These are phyloP conservation scores for Coleophora deauratella DNA, from an alignment of 2,888 invertebrate species.

Conservation along the genomic window DNA sequence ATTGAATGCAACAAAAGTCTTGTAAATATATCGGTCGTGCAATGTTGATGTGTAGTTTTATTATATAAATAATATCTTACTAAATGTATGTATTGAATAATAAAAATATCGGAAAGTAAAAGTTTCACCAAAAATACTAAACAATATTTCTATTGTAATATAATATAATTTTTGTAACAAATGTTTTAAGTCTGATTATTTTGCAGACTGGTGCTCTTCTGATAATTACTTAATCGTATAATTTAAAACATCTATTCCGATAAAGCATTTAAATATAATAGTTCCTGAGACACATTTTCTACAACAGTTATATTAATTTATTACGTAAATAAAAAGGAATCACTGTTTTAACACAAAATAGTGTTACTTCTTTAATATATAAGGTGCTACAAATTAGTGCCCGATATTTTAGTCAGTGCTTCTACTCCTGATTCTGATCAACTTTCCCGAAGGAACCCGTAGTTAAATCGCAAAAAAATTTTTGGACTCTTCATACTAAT, in stretches of 20 bases:
- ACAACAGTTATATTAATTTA: too few species aligned
- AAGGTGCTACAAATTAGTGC: too few species aligned
- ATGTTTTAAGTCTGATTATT: slow-evolving; percentile 15
- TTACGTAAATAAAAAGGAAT: too few species aligned
- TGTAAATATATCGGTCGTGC: slow-evolving; percentile 41
- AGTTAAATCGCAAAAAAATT: too few species aligned
- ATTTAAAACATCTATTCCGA: slow-evolving; percentile 39
- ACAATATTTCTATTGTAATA: neutral
- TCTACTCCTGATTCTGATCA: too few species aligned
- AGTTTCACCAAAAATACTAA: neutral
- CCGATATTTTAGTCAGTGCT: too few species aligned
- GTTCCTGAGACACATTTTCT: slow-evolving; percentile 20
- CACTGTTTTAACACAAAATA: too few species aligned
- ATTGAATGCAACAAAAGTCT: slow-evolving; percentile 26
- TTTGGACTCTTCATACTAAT: too few species aligned
- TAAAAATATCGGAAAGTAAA: neutral
- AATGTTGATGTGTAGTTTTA: slow-evolving; percentile 50
- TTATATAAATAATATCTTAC: slow-evolving; percentile 21
- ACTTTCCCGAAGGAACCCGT: too few species aligned
- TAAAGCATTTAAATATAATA: slow-evolving; percentile 46
- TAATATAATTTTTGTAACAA: slow-evolving; percentile 4
- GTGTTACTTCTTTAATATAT: too few species aligned
- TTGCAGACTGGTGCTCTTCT: slow-evolving; percentile 46
- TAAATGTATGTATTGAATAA: neutral
- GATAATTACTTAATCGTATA: slow-evolving; percentile 27